Conservation (phyloP, 2,113 vertebrate genomes). For the Neopipo cinnamomea region DNA sequence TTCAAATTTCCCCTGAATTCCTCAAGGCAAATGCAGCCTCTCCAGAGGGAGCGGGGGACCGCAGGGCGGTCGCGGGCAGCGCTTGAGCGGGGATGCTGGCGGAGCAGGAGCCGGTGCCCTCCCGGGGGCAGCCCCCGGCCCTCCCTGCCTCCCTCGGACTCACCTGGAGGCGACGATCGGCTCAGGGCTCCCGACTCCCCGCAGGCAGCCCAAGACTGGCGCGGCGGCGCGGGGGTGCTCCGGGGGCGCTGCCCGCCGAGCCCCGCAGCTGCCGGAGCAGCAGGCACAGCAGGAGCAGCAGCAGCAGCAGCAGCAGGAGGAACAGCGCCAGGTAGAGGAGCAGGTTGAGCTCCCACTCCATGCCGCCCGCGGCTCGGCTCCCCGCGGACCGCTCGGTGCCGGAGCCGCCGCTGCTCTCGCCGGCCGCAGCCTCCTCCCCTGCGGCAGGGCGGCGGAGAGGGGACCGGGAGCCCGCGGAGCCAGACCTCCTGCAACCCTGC, state of each 20-base stretch:
- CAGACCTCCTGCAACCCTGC: neutral
- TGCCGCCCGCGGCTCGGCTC: neutral
- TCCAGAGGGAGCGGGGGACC: rapidly evolving
- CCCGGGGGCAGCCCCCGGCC: neutral
- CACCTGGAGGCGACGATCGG: neutral
- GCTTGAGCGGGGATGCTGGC: neutral
- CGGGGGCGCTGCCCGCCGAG: slow-evolving; percentile 74
- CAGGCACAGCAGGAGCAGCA: slow-evolving; percentile 85
- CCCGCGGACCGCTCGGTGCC: neutral
- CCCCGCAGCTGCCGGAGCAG: slow-evolving; percentile 87
- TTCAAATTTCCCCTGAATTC: neutral
- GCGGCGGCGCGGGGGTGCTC: slow-evolving; percentile 68
- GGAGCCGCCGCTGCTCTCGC: neutral
- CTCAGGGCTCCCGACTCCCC: slow-evolving; percentile 64
- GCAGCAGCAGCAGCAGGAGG: slow-evolving; percentile 79
- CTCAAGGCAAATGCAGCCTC: rapidly evolving
- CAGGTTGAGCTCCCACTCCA: slow-evolving; percentile 88
- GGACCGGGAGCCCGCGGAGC: neutral
- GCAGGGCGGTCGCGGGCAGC: neutral
- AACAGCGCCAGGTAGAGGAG: slow-evolving; percentile 85
- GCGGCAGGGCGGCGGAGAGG: neutral
- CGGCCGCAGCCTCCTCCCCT: slow-evolving; percentile 3
- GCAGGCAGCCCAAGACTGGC: slow-evolving; percentile 72
- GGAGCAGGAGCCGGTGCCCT: neutral
- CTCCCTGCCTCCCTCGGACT: neutral